phyloP scores from a whole-genome alignment of 2,797 vertebrate species.

The Gymnopithys bicolor region DNA sequence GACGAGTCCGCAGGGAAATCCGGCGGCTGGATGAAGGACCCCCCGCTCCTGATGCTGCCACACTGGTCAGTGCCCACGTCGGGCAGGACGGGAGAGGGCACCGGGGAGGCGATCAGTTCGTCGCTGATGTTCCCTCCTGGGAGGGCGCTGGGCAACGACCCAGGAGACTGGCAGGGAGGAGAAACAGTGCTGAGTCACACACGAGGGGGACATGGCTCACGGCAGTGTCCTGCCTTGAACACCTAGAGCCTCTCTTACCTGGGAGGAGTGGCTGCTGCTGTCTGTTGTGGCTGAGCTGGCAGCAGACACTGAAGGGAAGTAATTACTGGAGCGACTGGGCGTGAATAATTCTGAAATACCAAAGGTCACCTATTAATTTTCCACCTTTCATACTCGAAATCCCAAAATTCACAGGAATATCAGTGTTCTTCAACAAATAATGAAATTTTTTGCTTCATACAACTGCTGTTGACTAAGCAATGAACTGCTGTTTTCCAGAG shows the following conservation, averaged over 20 bases:
- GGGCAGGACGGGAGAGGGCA: slow-evolving; percentile 73
- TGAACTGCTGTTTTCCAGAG: neutral
- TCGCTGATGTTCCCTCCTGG: slow-evolving; percentile 77
- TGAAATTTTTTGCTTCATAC: neutral
- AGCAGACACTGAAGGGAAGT: slow-evolving; percentile 80
- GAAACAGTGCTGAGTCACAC: neutral
- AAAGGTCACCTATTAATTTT: neutral
- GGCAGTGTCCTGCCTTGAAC: neutral
- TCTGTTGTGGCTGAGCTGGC: slow-evolving; percentile 81
- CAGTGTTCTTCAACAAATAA: neutral
- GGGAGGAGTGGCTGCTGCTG: slow-evolving; percentile 85
- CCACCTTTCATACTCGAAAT: neutral
- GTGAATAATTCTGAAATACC: slow-evolving; percentile 90
- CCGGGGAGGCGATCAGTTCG: slow-evolving; percentile 75
- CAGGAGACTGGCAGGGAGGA: slow-evolving; percentile 67
- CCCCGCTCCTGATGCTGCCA: slow-evolving; percentile 38
- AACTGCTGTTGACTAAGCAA: neutral
- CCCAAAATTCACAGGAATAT: neutral
- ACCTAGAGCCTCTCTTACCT: slow-evolving; percentile 79
- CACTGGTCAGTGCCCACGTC: slow-evolving; percentile 73
- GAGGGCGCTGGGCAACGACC: slow-evolving; percentile 62
- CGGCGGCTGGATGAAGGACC: slow-evolving; percentile 74
- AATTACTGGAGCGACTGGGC: slow-evolving; percentile 80
- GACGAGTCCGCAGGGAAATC: slow-evolving; percentile 70
- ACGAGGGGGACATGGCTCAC: neutral